Base-by-base conservation (phyloP, 1,140 invertebrate genomes). In the Marisa cornuarietis region DNA sequence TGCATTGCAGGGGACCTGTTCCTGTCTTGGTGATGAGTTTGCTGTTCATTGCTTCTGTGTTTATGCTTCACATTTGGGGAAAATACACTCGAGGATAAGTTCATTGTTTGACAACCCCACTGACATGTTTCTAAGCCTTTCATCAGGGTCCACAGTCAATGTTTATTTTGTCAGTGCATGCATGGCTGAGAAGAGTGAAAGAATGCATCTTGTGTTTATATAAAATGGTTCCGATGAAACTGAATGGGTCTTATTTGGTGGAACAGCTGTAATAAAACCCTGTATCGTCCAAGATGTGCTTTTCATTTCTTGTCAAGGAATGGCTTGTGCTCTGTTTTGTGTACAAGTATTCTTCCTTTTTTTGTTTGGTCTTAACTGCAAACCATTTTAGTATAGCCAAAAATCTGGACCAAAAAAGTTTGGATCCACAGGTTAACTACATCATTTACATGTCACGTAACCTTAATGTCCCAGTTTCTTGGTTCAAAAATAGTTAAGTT, bases 11-110 rank as follows among this genome's bases (percentile, higher is more conserved):
- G 84, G 99, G 99, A 81, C 99, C 99, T 85, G 98, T 99, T 82
- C 99, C 99, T 87, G 99, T 99, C 22, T 93, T 99, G 86, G 98
- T 99, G 20, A 99, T 99, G 97, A 99, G 98, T 78, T 93, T 99
- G 22, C 93, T 99, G 11, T 99, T 99, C 92, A 99, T 99, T 89
- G 98, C 98, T 54, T 99, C 97, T 71, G 99, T 99, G 51, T 99
- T 99, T 91, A 98, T 99, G 96, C 93, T 99, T 82, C 99, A 99
- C 93, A 99, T 99, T 89, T 99, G 98, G 98, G 98, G 98, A 91
- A 99, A 99, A 94, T 99, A 99, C 92, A 99, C 96, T 71, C 94
- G 97, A 89, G 95, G 96, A 88, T 99, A 96, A 94, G 79, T 18
- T 18, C 7, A 66, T 58, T 16, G 20, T 18, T 26, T 42, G 71